Evolutionary conservation across 2,888 invertebrate species (phyloP).

Genomic region (Brachyopa scutellaris): DNA sequence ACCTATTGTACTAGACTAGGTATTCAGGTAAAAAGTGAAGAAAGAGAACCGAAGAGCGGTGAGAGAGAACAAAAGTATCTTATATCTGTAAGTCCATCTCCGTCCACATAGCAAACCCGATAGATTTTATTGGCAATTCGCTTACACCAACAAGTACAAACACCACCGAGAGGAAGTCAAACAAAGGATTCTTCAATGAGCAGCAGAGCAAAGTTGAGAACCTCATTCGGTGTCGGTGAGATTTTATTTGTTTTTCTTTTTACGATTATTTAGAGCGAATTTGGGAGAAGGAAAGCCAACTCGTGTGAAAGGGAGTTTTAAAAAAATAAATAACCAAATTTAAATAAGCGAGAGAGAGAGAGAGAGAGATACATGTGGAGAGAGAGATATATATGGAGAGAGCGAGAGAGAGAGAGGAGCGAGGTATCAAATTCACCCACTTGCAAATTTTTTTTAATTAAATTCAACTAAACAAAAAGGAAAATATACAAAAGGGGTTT

Average conservation of each 20-base stretch:
- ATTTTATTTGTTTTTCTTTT: slow-evolving; percentile 23
- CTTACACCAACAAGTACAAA: slow-evolving; percentile 58
- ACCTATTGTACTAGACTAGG: slow-evolving; percentile 15
- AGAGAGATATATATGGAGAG: neutral
- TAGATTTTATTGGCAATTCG: slow-evolving; percentile 59
- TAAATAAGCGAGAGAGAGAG: too few relatives aligned
- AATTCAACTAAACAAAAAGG: too few relatives aligned
- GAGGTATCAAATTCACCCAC: neutral
- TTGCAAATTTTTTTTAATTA: too few relatives aligned
- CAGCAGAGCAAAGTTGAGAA: slow-evolving; percentile 34
- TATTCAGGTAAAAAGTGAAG: slow-evolving; percentile 39
- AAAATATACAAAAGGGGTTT: too few relatives aligned
- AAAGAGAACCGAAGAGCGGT: slow-evolving; percentile 25
- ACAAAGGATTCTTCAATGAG: slow-evolving; percentile 69
- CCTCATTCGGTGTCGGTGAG: too few relatives aligned
- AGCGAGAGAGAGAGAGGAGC: neutral
- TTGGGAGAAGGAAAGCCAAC: slow-evolving; percentile 34
- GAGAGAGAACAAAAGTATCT: slow-evolving; percentile 45
- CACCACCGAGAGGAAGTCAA: slow-evolving; percentile 52
- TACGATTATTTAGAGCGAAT: neutral
- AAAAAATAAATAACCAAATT: too few relatives aligned
- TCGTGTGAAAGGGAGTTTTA: slow-evolving; percentile 45
- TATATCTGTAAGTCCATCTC: slow-evolving; percentile 49
- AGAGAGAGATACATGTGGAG: too few relatives aligned
- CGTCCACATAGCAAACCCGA: slow-evolving; percentile 32